Conservation (phyloP, 2,888 invertebrate species). For the Protonemura montana region DNA sequence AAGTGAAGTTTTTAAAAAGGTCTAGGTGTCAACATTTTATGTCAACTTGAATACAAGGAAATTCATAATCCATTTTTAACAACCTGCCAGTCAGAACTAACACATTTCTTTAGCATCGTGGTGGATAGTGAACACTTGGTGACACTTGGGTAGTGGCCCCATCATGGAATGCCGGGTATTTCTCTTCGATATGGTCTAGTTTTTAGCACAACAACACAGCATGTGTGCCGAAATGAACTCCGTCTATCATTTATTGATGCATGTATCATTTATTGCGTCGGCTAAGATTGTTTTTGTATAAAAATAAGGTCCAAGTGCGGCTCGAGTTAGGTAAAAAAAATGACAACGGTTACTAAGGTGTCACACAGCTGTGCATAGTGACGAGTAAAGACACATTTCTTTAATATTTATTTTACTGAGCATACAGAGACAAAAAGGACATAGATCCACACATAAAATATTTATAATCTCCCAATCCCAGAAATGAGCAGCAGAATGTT, state of each 20-base stretch:
- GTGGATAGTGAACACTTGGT: background rate
- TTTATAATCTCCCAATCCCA: background rate
- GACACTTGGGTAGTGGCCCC: background rate
- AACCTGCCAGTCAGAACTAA: slow-evolving; percentile 27
- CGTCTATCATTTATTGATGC: too few relatives aligned
- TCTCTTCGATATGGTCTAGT: background rate
- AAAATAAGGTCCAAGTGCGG: too few relatives aligned
- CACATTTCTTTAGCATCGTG: background rate
- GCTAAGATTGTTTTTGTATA: too few relatives aligned
- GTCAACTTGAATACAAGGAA: slow-evolving; percentile 36
- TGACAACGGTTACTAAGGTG: too few relatives aligned
- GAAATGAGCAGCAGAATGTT: background rate
- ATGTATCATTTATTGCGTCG: too few relatives aligned
- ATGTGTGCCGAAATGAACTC: too few relatives aligned
- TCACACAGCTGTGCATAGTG: background rate
- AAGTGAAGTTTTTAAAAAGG: slow-evolving; percentile 41
- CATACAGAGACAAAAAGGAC: background rate
- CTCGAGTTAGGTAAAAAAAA: too few relatives aligned
- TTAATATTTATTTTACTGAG: background rate
- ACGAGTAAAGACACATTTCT: background rate
- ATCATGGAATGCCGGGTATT: background rate
- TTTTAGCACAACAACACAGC: too few relatives aligned
- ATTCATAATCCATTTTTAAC: slow-evolving; percentile 37
- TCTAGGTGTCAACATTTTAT: slow-evolving; percentile 24
- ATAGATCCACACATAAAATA: background rate